These are phyloP conservation scores for Parus major DNA, from an alignment of 2,113 vertebrate species.

Conservation along the genomic window DNA sequence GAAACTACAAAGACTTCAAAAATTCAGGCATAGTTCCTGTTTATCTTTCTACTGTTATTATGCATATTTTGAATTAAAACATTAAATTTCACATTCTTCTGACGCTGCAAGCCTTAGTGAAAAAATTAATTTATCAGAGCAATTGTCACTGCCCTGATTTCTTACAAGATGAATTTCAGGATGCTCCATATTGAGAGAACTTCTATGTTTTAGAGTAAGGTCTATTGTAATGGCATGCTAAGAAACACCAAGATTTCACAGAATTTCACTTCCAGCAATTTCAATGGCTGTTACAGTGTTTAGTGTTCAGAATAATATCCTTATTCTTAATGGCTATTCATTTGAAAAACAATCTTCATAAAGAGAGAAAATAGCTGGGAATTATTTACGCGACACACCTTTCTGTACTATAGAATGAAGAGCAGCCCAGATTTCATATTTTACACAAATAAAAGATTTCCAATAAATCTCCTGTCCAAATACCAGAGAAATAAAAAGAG, in stretches of 20 bases:
- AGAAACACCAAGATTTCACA: background rate
- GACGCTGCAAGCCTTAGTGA: background rate
- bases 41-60: background rate
- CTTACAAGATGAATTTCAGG: background rate
- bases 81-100: background rate
- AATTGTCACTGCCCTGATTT: background rate
- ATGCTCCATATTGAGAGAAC: background rate
- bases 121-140: background rate
- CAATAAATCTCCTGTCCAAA: background rate
- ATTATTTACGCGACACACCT: background rate
- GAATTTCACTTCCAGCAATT: background rate
- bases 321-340: background rate
- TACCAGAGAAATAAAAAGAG: background rate
- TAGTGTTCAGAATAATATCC: background rate
- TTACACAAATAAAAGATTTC: background rate
- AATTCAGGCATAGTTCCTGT: background rate
- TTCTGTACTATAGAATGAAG: background rate
- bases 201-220: background rate
- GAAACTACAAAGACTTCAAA: background rate
- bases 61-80: background rate
- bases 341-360: background rate
- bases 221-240: background rate
- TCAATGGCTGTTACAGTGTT: background rate
- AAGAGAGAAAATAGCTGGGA: background rate
- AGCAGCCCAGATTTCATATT: background rate